These are phyloP conservation scores for Mesoclemmys tuberculata DNA, from an alignment of 2,113 vertebrate species.

Conservation along the genomic window DNA sequence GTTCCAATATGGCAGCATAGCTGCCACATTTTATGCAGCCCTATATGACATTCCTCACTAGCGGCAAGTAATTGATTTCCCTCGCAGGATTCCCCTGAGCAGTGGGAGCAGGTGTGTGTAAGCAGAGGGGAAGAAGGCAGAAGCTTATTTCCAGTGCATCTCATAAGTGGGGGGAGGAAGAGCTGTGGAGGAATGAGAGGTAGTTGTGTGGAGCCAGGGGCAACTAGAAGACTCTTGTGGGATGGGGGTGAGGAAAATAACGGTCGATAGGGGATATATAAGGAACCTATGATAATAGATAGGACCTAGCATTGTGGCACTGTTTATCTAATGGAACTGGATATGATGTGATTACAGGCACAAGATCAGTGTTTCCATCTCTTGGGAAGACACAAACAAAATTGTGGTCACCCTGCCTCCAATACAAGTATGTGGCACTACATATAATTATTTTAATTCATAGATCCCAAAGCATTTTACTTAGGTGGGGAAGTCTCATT, in stretches of 20 bases:
- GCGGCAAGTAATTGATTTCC: slow-evolving; percentile 7
- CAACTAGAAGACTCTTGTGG: neutral
- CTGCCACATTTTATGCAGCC: neutral
- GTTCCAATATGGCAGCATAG: neutral
- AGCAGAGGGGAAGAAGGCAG: neutral
- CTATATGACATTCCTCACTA: slow-evolving; percentile 12
- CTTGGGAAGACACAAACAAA: neutral
- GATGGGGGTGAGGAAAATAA: neutral
- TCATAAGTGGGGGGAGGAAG: neutral
- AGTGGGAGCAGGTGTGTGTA: neutral
- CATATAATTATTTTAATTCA: neutral
- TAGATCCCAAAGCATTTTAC: neutral
- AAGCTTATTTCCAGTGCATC: slow-evolving; percentile 22
- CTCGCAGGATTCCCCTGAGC: neutral
- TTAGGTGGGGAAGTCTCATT: neutral
- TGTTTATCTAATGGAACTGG: neutral
- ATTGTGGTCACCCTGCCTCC: neutral
- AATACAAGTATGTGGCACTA: neutral
- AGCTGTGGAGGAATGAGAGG: neutral
- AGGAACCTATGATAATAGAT: neutral
- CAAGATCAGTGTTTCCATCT: neutral
- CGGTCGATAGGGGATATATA: neutral
- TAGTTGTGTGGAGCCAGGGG: neutral
- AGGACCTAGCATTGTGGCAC: neutral
- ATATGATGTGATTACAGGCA: neutral